phyloP scores from a whole-genome alignment of 2,888 invertebrate species.

The Drosophila gaucha region DNA sequence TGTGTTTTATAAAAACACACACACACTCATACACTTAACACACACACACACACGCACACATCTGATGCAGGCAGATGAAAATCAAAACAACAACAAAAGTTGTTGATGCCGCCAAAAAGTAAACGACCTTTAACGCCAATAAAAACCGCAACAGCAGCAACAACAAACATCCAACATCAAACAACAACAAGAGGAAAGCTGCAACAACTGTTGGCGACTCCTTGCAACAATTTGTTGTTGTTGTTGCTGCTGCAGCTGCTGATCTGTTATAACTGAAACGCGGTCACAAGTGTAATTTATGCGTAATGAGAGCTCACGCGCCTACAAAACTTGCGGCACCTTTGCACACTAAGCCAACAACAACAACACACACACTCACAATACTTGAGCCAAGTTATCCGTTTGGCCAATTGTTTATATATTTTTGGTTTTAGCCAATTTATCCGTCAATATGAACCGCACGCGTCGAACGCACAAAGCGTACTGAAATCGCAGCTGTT shows the following conservation, averaged over 20 bases:
- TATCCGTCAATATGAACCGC: conserved; percentile 71
- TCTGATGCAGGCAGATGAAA: conserved; percentile 67
- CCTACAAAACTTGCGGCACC: conserved; percentile 74
- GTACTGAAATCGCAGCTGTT: conserved; percentile 75
- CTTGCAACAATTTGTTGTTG: conserved; percentile 69
- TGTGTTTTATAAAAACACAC: conserved; percentile 62
- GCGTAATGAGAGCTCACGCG: conserved; percentile 80
- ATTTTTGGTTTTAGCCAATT: conserved; percentile 27
- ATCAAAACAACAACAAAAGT: conserved; percentile 79
- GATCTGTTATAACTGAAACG: conserved; percentile 65
- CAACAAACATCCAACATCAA: conserved; percentile 28
- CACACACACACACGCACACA: conserved; percentile 23
- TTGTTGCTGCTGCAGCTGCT: conserved; percentile 33
- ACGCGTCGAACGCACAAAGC: conserved; percentile 83
- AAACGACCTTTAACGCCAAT: conserved; percentile 84
- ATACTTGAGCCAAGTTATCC: conserved; percentile 44
- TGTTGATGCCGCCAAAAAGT: conserved; percentile 83
- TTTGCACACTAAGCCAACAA: conserved; percentile 29
- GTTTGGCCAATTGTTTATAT: conserved; percentile 37
- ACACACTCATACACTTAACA: conserved; percentile 31
- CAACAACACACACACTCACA: conserved; percentile 18
- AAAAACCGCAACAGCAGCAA: conserved; percentile 59
- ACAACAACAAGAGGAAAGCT: conserved; percentile 59
- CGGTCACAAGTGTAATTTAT: conserved; percentile 76
- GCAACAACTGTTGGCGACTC: conserved; percentile 63